A percentile compares a stretch with the other conserved stretches of the same genome.
Evolutionary conservation across 2,888 invertebrate species (phyloP).

Genomic region (Junonia oenone): DNA sequence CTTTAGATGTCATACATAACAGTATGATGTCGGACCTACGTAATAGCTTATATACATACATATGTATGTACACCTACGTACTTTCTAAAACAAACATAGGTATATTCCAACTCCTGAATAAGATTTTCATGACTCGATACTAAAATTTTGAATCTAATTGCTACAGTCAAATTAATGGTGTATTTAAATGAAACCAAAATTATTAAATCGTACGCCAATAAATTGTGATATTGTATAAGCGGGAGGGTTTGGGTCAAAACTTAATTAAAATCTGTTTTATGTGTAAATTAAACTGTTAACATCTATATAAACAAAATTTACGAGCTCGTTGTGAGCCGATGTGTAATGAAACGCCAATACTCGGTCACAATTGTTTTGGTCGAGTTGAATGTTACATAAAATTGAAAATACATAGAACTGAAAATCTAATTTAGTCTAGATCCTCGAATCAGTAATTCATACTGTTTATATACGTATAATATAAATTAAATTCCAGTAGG

Average conservation of each 20-base stretch:
- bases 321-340: slow-evolving; percentile 11
- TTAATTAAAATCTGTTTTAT: slow-evolving; percentile 21
- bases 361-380: slow-evolving; percentile 7
- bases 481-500: no score
- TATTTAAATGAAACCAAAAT: slow-evolving; percentile 4
- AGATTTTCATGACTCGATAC: background rate
- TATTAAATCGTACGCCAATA: slow-evolving; percentile 8
- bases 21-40: no score
- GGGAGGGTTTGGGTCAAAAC: slow-evolving; percentile 16
- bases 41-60: no score
- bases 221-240: slow-evolving; percentile 11
- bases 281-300: slow-evolving; percentile 19
- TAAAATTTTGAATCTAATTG: background rate
- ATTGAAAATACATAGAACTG: slow-evolving; percentile 2
- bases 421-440: background rate
- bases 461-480: no score
- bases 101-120: no score
- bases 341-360: slow-evolving; percentile 10
- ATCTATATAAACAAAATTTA: slow-evolving; percentile 18
- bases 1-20: no score
- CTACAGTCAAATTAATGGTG: background rate
- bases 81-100: no score
- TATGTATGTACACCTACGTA: no score
- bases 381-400: slow-evolving; percentile 3
- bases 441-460: background rate